Evolutionary conservation across 2,113 vertebrate species (phyloP).

Genomic region (Tricholaema leucomelas): DNA sequence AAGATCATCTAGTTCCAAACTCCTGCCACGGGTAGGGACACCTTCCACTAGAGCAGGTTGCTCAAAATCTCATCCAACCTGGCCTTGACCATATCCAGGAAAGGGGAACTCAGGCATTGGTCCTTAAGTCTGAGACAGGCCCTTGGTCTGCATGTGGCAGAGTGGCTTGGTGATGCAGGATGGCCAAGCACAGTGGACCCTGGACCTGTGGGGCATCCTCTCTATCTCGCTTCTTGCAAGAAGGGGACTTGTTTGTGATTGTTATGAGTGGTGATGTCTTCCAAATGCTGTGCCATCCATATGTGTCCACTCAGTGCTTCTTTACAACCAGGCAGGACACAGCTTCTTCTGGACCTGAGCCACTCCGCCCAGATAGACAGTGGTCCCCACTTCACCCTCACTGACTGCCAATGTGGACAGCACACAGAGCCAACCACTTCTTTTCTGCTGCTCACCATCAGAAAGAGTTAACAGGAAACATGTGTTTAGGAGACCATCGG

Average conservation of each 20-base stretch:
- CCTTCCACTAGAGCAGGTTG: too few species aligned
- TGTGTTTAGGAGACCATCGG: accelerated
- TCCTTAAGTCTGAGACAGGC: too few species aligned
- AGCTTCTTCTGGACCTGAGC: background rate
- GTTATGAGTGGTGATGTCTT: background rate
- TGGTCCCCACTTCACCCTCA: background rate
- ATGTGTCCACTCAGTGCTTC: accelerated
- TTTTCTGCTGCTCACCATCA: background rate
- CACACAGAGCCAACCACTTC: accelerated
- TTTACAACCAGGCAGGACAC: background rate
- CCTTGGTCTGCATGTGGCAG: too few species aligned
- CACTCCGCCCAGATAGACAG: background rate
- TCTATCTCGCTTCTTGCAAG: background rate
- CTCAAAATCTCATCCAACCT: too few species aligned
- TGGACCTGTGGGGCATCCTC: background rate
- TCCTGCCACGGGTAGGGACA: too few species aligned
- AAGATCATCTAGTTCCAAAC: too few species aligned
- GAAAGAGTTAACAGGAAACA: background rate
- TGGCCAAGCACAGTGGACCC: accelerated
- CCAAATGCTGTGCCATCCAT: background rate
- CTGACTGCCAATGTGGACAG: accelerated
- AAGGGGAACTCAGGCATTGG: too few species aligned
- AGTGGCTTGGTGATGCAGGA: accelerated
- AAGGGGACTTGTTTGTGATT: background rate
- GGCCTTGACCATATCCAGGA: too few species aligned